Evolutionary conservation across 2,113 vertebrate species (phyloP).

Genomic region (Fregata magnificens): DNA sequence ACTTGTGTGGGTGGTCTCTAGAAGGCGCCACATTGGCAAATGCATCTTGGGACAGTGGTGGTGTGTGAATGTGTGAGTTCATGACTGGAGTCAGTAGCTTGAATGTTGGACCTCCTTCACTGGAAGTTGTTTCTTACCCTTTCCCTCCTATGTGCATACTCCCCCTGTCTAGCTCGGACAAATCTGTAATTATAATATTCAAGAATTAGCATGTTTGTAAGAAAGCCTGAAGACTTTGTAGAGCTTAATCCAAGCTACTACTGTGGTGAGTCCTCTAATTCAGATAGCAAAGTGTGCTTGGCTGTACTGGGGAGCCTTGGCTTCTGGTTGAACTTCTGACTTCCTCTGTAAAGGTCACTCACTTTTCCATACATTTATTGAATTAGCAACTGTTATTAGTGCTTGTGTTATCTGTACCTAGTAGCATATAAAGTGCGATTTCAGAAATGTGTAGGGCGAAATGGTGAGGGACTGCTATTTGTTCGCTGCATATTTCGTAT

Average conservation of each 20-base stretch:
- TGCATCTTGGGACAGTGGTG: accelerated
- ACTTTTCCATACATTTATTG: neutral
- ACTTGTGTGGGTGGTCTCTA: accelerated
- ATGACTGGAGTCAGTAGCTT: accelerated
- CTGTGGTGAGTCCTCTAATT: neutral
- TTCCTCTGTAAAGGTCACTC: neutral
- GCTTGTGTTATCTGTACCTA: neutral
- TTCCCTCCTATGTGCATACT: neutral
- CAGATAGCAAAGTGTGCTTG: accelerated
- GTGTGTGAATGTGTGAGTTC: neutral
- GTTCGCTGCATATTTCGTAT: neutral
- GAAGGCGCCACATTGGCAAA: accelerated
- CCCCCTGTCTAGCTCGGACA: neutral
- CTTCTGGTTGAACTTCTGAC: neutral
- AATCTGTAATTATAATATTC: neutral
- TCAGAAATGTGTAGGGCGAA: neutral
- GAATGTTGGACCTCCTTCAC: neutral
- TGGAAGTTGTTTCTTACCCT: neutral
- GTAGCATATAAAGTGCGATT: accelerated
- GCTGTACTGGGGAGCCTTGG: accelerated
- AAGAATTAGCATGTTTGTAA: neutral
- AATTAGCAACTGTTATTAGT: neutral
- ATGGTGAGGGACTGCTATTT: neutral
- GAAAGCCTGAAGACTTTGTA: neutral
- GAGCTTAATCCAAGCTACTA: neutral